These are phyloP conservation scores for Craterocephalus amniculus DNA, from an alignment of 2,797 vertebrate species.

Conservation along the genomic window DNA sequence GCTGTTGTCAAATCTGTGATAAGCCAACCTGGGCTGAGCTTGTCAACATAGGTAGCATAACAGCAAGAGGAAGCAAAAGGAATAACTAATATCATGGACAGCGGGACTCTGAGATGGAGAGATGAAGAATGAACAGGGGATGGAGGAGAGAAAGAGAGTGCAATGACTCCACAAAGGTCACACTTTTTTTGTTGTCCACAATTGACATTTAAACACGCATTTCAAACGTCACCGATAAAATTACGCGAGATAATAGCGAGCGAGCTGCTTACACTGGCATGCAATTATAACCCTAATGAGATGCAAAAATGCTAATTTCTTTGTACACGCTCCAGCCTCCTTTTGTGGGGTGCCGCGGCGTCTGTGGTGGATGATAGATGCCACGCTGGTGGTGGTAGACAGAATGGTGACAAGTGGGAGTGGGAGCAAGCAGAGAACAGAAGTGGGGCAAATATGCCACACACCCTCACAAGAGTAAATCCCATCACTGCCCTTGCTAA, in stretches of 20 bases:
- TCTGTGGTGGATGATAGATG: conserved; percentile 92
- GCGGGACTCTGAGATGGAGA: conserved; percentile 29
- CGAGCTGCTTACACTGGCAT: conserved; percentile 89
- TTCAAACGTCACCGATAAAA: conserved; percentile 94
- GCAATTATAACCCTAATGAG: conserved; percentile 97
- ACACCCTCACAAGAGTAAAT: conserved; percentile 78
- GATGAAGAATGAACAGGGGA: conserved; percentile 23
- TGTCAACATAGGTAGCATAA: conserved; percentile 31
- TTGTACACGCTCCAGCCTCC: conserved; percentile 87
- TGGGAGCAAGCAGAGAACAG: conserved; percentile 83
- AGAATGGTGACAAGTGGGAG: conserved; percentile 87
- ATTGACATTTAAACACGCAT: conserved; percentile 99
- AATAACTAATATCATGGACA: conserved; percentile 34
- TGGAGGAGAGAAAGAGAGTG: conserved; percentile 58
- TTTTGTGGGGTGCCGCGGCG: conserved; percentile 90
- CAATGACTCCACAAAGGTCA: conserved; percentile 93
- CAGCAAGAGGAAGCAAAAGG: conserved; percentile 32
- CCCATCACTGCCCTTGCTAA: conserved; percentile 75
- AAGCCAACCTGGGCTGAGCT: conserved; percentile 23
- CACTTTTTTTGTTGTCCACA: conserved; percentile 92
- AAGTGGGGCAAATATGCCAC: conserved; percentile 83
- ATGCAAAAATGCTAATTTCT: conserved; percentile 99
- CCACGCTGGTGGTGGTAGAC: conserved; percentile 86
- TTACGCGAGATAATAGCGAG: conserved; percentile 90
- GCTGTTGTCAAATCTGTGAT: conserved; percentile 47